Percentiles rank a stretch among this genome's conserved stretches.
phyloP scores from a whole-genome alignment of 1,140 invertebrate genomes.

The Temnothorax nylanderi region DNA sequence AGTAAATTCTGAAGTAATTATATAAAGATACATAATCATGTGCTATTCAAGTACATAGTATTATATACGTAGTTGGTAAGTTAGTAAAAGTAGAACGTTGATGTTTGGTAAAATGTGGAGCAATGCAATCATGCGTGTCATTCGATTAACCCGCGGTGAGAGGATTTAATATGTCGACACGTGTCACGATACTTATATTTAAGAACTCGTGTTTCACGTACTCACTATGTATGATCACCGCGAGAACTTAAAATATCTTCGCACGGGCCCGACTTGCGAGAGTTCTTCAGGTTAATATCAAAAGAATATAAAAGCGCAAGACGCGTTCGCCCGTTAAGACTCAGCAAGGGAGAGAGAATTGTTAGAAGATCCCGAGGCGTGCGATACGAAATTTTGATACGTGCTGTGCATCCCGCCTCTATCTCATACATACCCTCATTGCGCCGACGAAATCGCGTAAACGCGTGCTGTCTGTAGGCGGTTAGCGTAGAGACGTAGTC shows the following conservation, averaged over 20 bases:
- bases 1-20: neutral
- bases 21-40: neutral
- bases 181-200: neutral
- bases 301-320: constrained; percentile 18
- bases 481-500: constrained; percentile 51
- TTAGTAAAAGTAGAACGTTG: neutral
- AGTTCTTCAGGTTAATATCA: constrained; percentile 23
- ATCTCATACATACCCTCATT: constrained; percentile 9
- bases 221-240: neutral
- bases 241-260: neutral
- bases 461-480: constrained; percentile 65
- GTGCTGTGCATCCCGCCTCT: constrained; percentile 77
- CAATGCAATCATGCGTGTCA: neutral
- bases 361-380: constrained; percentile 26
- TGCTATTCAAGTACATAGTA: neutral
- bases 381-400: constrained; percentile 81
- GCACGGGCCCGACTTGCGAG: neutral
- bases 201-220: neutral
- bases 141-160: neutral
- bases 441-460: constrained; percentile 66
- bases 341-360: neutral
- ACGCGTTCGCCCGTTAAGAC: constrained; percentile 13
- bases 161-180: neutral
- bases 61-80: neutral
- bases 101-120: neutral